Evolutionary conservation across 2,797 vertebrate species (phyloP), one percentile per base, ranked within the genome.

Genomic region (Eleutherodactylus coqui): DNA sequence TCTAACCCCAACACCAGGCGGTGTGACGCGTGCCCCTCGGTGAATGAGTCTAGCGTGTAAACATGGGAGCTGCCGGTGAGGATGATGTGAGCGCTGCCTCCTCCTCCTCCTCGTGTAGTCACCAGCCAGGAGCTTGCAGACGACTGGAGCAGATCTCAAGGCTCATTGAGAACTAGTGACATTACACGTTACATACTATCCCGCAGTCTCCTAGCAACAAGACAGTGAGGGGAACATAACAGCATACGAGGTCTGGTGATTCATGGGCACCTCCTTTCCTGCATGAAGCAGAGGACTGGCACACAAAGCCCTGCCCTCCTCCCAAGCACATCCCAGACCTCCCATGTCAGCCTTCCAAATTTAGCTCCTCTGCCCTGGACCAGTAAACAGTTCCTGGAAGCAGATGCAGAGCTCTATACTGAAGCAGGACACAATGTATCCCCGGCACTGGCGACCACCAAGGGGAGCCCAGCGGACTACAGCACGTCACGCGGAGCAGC

Each of bases 331-430:
- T 84, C 86, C 67, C 86, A 67, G 64, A 32, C 55, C 43, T 75
- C 49, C 36, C 41, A 80, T 72, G 86, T 87, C 86, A 87, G 43
- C 76, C 49, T 84, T 84, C 86, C 86, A 84, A 80, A 87, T 84
- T 41, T 87, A 87, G 82, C 80, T 5, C 76, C 76, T n/a, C 49
- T 19, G 80, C 38, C 86, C 75, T 75, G 53, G 73, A 55, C 36
- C 78, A 83, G 69, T 49, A 51, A 69, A 75, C 78, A 64, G 24
- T 51, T 62, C 19, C 43, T 64, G 77, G 51, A 81, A 81, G 3
- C 36, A 4, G 51, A 32, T 24, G 5, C 43, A 16, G 27, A 32
- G 62, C 2, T 4, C 5, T 38, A 69, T 29, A 47, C 72, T 17
- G 73, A 51, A 43, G 21, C 27, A 27, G 17, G 5, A 77, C 49